Percentiles rank a stretch among this genome's conserved stretches.
Evolutionary conservation across 2,888 invertebrate species (phyloP).

Genomic region (Caenorhabditis virilis): DNA sequence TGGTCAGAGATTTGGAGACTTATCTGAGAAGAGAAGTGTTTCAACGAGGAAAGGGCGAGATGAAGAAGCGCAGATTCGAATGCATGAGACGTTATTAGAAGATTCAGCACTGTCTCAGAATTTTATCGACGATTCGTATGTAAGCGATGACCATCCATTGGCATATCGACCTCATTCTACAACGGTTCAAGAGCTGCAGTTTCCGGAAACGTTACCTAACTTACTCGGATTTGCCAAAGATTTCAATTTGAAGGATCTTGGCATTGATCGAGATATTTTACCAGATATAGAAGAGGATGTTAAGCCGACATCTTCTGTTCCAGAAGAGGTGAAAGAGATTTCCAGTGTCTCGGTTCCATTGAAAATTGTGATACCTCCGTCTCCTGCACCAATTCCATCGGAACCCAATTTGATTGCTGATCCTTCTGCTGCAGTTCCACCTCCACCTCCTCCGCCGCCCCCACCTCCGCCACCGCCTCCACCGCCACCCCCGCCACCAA

Average conservation of each 20-base stretch:
- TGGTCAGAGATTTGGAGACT: background rate
- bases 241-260: constrained; percentile 17
- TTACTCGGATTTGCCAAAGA: constrained; percentile 35
- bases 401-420: background rate
- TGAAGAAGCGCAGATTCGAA: constrained; percentile 5
- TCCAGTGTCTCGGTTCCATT: background rate
- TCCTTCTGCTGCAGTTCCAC: constrained; percentile 3
- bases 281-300: constrained; percentile 3
- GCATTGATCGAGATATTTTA: constrained; percentile 16
- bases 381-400: constrained; percentile 10
- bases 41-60: constrained; percentile 3
- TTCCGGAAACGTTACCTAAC: constrained; percentile 47
- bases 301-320: background rate
- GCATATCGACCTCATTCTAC: constrained; percentile 22
- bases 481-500: constrained; percentile 23
- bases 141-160: constrained; percentile 38
- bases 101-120: constrained; percentile 20
- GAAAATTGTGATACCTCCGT: background rate
- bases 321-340: background rate
- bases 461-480: constrained; percentile 13
- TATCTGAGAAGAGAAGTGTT: background rate
- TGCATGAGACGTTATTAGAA: constrained; percentile 28
- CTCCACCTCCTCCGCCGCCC: constrained; percentile 20
- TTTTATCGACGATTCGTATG: background rate
- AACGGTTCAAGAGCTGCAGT: constrained; percentile 22